A percentile compares a stretch with the other conserved stretches of the same genome.
Conservation (phyloP, 2,888 invertebrate species). For the Tortrix viridana region DNA sequence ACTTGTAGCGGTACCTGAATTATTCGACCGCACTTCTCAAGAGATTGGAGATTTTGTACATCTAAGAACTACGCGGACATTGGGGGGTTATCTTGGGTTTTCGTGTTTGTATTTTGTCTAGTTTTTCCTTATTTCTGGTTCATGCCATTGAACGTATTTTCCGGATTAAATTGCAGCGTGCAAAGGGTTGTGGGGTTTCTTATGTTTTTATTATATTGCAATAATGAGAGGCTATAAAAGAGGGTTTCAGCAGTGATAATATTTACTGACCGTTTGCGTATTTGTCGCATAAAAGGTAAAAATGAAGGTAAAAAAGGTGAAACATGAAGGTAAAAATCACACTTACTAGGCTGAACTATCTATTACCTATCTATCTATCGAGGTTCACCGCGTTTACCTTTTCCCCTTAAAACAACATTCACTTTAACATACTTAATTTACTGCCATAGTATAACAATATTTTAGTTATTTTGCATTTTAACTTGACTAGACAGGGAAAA, state of each 20-base stretch:
- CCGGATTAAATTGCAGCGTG: constrained; percentile 10
- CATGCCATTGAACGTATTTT: not conserved
- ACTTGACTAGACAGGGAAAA: no score
- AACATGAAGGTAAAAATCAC: constrained; percentile 19
- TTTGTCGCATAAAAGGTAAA: not conserved
- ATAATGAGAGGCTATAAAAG: no score
- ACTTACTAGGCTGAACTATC: constrained; percentile 9
- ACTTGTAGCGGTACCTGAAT: constrained; percentile 73
- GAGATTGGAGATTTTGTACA: constrained; percentile 57
- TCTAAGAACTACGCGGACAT: constrained; percentile 44
- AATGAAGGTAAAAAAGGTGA: constrained; percentile 12
- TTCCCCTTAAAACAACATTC: constrained; percentile 32
- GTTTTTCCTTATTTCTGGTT: constrained; percentile 25
- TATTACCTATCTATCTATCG: constrained; percentile 30
- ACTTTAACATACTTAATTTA: constrained; percentile 18
- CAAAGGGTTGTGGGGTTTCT: not conserved
- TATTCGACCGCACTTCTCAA: constrained; percentile 74
- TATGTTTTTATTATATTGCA: no score
- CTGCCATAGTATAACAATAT: no score
- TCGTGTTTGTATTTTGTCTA: constrained; percentile 26
- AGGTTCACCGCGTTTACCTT: constrained; percentile 31
- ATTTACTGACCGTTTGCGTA: no score
- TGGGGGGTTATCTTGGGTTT: constrained; percentile 43
- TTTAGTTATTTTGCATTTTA: no score
- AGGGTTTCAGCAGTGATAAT: no score